phyloP scores from a whole-genome alignment of 2,797 vertebrate species.

The Vultur gryphus region DNA sequence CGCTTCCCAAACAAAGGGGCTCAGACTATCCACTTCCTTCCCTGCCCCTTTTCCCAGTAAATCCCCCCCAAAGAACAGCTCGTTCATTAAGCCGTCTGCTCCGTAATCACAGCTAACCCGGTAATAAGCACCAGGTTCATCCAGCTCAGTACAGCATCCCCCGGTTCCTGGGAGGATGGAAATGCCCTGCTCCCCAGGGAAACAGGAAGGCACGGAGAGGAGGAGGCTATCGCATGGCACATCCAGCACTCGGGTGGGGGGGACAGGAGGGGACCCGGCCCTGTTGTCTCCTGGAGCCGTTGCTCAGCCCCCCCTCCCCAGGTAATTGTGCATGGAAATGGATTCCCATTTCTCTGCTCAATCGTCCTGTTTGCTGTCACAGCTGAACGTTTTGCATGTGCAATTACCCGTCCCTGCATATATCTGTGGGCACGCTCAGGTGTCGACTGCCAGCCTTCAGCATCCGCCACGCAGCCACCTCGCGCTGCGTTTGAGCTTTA shows the following conservation, averaged over 20 bases:
- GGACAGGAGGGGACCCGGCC: not conserved
- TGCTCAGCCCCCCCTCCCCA: not conserved
- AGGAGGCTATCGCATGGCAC: not conserved
- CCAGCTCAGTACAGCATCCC: not conserved
- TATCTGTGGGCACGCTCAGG: not conserved
- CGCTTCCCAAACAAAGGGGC: not conserved
- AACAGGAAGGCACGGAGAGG: not conserved
- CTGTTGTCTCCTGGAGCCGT: not conserved
- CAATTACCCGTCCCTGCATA: not conserved
- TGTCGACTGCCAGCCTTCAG: not conserved
- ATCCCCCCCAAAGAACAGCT: not conserved
- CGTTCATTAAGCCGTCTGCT: not conserved
- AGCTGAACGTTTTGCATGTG: not conserved
- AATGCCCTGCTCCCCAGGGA: not conserved
- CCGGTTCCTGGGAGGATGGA: not conserved
- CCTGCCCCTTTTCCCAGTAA: not conserved
- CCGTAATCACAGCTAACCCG: not conserved
- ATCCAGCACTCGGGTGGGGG: not conserved
- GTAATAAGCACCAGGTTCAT: not conserved
- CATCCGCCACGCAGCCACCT: not conserved
- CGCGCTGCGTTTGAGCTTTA: not conserved
- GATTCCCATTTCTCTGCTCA: conserved; percentile 41
- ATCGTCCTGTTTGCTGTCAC: conserved; percentile 30
- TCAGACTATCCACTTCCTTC: not conserved
- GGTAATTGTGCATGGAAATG: conserved; percentile 26